Evolutionary conservation across 2,797 vertebrate genomes (phyloP), one percentile per base, ranked within the genome.

Genomic region (Delichon dasypus): DNA sequence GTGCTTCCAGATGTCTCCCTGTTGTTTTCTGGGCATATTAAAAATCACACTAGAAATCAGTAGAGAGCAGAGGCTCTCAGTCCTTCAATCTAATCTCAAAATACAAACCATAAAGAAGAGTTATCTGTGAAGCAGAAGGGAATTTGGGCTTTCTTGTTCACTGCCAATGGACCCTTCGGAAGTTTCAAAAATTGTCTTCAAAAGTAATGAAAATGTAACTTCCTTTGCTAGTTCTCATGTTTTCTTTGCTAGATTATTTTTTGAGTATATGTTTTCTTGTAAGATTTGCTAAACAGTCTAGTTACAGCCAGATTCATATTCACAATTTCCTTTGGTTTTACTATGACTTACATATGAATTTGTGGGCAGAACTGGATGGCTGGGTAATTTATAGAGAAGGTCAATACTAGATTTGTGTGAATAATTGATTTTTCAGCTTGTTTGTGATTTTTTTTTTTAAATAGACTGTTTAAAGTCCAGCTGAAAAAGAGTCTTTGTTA

Each of bases 401-500:
- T 94, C 94, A 95, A 90, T 94, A 89, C 88, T 61, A 87, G 88
- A 95, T 94, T 96, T 96, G 95, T 96, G 93, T 96, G 96, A 94
- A 96, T 94, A 96, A 96, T 96, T 96, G 95, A 96, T 96, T 96
- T 96, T 96, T 95, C 90, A 93, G 93, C 94, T 88, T 94, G 95
- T 94, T 96, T 96, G 90, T 95, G 95, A 84, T 90, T 93, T 93
- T 60, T 91, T 91, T 89, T 89, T 58, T 68, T 75, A 92, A 93
- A 84, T 54, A 94, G 82, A 73, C 76, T 91, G 76, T 86, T 93
- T 93, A 84, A 89, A 96, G 83, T 93, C 88, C 70, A 91, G 51
- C 58, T 85, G 67, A 91, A 95, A 95, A 95, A 91, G 88, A 88
- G 80, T 55, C 55, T 96, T 96, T 96, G 95, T 96, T 94, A 90